These are phyloP conservation scores for Xestia ashworthii DNA, from an alignment of 2,888 invertebrate genomes.

Conservation along the genomic window DNA sequence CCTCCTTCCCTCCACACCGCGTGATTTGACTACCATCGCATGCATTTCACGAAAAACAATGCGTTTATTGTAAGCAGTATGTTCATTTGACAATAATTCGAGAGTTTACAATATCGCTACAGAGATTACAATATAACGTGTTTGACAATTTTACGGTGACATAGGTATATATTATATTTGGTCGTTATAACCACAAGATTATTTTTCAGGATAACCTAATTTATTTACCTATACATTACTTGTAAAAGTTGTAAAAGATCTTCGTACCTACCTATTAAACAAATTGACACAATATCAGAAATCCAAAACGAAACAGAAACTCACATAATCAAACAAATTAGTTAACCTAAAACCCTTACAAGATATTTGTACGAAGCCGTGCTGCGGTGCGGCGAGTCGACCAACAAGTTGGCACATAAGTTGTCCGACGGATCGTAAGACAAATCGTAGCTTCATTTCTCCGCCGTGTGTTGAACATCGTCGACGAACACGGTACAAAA, in stretches of 20 bases:
- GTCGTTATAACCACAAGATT: neutral
- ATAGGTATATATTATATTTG: too few species aligned
- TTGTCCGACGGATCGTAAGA: constrained; percentile 46
- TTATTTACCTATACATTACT: neutral
- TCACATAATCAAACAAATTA: constrained; percentile 67
- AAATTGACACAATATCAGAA: constrained; percentile 30
- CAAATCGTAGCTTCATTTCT: constrained; percentile 63
- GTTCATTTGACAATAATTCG: too few species aligned
- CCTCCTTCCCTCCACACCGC: too few species aligned
- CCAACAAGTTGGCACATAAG: constrained; percentile 37
- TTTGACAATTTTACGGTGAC: too few species aligned
- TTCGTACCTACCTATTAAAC: neutral
- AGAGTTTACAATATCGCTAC: too few species aligned
- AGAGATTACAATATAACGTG: too few species aligned
- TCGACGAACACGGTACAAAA: constrained; percentile 65
- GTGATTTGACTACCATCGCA: too few species aligned
- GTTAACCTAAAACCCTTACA: constrained; percentile 65
- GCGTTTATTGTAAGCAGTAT: too few species aligned
- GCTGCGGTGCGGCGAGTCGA: constrained; percentile 49
- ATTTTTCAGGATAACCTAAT: neutral
- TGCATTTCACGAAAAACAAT: too few species aligned
- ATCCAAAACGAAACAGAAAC: constrained; percentile 58
- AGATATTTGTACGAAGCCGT: constrained; percentile 64
- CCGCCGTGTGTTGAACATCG: constrained; percentile 66
- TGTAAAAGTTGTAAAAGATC: neutral